phyloP scores from a whole-genome alignment of 2,113 vertebrate species.

The Sapajus apella region DNA sequence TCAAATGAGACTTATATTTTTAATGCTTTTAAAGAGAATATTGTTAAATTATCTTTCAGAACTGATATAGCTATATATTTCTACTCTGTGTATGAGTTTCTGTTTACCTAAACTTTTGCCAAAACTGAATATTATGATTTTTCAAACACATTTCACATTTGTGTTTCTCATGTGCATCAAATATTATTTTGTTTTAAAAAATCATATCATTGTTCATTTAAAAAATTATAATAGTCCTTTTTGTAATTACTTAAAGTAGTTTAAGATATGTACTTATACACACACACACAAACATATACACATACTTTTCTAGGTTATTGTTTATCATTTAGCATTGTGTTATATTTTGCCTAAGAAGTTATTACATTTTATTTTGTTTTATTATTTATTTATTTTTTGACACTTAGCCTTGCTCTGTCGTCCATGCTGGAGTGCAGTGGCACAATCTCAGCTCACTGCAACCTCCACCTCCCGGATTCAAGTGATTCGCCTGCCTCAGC shows the following conservation, averaged over 20 bases:
- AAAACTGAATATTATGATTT: not conserved
- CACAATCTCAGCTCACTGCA: no score
- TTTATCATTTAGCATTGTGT: not conserved
- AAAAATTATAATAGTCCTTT: not conserved
- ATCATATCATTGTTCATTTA: not conserved
- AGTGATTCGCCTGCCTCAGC: no score
- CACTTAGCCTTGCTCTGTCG: no score
- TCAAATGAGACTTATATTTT: not conserved
- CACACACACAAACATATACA: not conserved
- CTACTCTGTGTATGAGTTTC: not conserved
- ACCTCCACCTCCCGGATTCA: no score
- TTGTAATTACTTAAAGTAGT: not conserved
- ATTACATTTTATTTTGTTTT: not conserved
- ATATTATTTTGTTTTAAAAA: not conserved
- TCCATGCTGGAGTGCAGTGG: no score
- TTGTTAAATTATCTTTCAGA: not conserved
- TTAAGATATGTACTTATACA: not conserved
- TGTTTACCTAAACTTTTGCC: not conserved
- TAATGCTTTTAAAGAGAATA: not conserved
- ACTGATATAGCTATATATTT: not conserved
- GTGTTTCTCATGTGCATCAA: not conserved
- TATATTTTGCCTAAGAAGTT: not conserved
- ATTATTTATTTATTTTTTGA: no score
- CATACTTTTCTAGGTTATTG: not conserved
- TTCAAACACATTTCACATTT: not conserved